phyloP scores from a whole-genome alignment of 2,797 vertebrate genomes.

The Discoglossus pictus region DNA sequence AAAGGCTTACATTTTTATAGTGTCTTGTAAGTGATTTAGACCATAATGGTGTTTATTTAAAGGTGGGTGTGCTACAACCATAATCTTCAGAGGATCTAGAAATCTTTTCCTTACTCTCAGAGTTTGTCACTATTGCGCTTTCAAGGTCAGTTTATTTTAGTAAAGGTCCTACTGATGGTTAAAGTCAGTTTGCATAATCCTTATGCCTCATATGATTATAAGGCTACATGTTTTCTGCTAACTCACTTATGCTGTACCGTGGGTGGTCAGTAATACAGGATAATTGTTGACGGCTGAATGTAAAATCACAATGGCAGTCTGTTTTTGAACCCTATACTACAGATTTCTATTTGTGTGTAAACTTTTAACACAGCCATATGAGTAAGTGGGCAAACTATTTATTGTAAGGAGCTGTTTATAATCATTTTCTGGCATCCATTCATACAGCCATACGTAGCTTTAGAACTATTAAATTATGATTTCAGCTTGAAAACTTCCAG shows the following conservation, averaged over 20 bases:
- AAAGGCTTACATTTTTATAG: neutral
- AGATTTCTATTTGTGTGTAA: conserved; percentile 51
- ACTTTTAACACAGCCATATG: conserved; percentile 47
- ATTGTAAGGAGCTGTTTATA: conserved; percentile 41
- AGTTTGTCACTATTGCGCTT: conserved; percentile 21
- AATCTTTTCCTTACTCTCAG: neutral
- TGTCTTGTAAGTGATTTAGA: conserved; percentile 29
- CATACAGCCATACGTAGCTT: neutral
- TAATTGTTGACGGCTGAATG: conserved; percentile 45
- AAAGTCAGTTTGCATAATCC: conserved; percentile 34
- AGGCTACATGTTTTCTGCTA: conserved; percentile 10
- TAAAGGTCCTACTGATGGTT: conserved; percentile 44
- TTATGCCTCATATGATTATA: neutral
- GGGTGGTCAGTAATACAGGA: conserved; percentile 48
- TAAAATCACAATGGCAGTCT: conserved; percentile 48
- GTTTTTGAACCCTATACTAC: conserved; percentile 53
- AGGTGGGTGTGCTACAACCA: neutral
- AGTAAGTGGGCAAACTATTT: conserved; percentile 48
- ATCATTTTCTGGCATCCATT: conserved; percentile 12
- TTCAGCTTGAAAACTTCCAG: neutral
- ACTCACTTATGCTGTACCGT: conserved; percentile 25
- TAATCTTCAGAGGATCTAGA: conserved; percentile 13
- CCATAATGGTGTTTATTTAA: conserved; percentile 17
- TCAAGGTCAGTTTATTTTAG: conserved; percentile 54
- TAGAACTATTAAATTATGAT: conserved; percentile 17